These are phyloP conservation scores for Calcarius lapponicus DNA, from an alignment of 2,797 vertebrate species.

Conservation along the genomic window DNA sequence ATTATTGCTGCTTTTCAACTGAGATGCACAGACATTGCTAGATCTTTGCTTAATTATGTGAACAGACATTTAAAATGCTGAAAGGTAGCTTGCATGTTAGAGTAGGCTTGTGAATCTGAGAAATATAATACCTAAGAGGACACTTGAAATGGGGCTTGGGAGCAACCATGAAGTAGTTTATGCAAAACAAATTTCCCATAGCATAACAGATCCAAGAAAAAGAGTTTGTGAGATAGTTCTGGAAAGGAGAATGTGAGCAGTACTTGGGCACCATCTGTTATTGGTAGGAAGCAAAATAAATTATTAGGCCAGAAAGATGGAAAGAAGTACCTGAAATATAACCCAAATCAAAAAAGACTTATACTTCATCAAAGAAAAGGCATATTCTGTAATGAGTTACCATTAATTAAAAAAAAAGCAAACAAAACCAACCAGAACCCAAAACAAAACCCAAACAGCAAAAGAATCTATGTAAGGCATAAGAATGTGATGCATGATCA, in stretches of 20 bases:
- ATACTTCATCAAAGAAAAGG: neutral
- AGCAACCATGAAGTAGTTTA: neutral
- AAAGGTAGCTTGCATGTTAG: neutral
- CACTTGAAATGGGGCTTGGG: neutral
- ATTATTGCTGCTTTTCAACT: neutral
- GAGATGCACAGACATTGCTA: neutral
- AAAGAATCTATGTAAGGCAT: neutral
- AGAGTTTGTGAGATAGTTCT: neutral
- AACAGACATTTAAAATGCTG: neutral
- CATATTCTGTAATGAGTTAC: neutral
- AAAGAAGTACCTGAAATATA: neutral
- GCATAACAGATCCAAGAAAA: neutral
- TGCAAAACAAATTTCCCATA: neutral
- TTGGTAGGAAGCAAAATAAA: neutral
- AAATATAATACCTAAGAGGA: neutral
- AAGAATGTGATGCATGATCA: neutral
- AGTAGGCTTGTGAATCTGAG: neutral
- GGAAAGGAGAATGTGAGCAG: neutral
- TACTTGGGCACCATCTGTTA: neutral
- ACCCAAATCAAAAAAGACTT: neutral
- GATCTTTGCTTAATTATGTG: neutral
- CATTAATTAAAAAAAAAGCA: neutral
- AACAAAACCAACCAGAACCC: accelerated
- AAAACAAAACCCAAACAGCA: neutral
- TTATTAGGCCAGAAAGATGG: neutral